Percentiles rank a stretch among this genome's conserved stretches.
phyloP scores from a whole-genome alignment of 2,797 vertebrate genomes.

The Argyrosomus regius region DNA sequence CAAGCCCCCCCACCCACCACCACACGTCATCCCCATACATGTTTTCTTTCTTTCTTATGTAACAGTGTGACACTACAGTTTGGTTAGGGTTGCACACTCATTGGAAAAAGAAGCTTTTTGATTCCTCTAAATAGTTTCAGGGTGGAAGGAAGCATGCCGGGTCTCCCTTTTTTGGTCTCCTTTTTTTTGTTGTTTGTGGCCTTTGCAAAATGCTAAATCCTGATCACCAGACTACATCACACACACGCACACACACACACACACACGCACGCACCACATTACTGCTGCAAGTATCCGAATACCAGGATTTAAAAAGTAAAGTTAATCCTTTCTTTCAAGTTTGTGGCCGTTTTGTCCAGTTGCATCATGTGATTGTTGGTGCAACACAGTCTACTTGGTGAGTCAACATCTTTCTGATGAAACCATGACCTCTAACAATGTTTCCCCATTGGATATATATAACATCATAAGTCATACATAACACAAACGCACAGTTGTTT shows the following conservation, averaged over 20 bases:
- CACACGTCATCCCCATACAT: constrained; percentile 1
- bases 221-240: background rate
- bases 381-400: constrained; percentile 4
- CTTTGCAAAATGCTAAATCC: background rate
- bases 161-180: background rate
- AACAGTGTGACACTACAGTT: constrained; percentile 2
- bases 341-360: background rate
- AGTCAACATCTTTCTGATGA: constrained; percentile 20
- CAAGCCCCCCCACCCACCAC: background rate
- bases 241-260: no score
- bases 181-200: background rate
- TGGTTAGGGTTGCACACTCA: background rate
- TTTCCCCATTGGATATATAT: background rate
- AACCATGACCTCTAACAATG: background rate
- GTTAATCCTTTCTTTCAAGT: background rate
- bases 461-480: no score
- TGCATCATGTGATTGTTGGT: constrained; percentile 18
- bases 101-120: constrained; percentile 1
- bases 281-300: background rate
- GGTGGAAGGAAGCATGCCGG: constrained; percentile 15
- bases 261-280: no score
- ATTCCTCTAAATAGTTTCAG: constrained; percentile 47
- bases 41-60: constrained; percentile 14
- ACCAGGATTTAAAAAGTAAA: background rate
- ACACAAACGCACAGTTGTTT: background rate